Conservation (phyloP, 2,888 invertebrate genomes). For the Prosapia bicincta region DNA sequence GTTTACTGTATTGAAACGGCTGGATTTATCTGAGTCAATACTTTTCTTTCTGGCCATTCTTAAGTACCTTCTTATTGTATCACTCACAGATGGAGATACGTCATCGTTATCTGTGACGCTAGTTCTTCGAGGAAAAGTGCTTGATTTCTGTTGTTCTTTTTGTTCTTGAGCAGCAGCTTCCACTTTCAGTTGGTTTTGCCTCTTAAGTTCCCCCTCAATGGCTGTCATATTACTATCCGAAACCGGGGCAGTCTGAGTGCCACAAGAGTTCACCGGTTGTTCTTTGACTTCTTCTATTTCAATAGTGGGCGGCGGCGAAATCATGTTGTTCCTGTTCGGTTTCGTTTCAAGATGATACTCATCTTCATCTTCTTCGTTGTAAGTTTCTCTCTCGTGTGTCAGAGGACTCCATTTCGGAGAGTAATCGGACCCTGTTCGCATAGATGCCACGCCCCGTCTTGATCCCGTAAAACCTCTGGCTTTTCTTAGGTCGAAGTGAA, state of each 20-base stretch:
- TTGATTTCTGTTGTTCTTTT: slow-evolving; percentile 41
- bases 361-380: slow-evolving; percentile 36
- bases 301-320: slow-evolving; percentile 63
- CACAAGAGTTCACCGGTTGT: slow-evolving; percentile 44
- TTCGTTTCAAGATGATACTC: slow-evolving; percentile 38
- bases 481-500: slow-evolving; percentile 69
- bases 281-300: slow-evolving; percentile 59
- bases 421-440: slow-evolving; percentile 5
- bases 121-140: slow-evolving; percentile 49
- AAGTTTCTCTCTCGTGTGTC: slow-evolving; percentile 18
- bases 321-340: slow-evolving; percentile 19
- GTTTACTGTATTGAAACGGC: slow-evolving; percentile 82
- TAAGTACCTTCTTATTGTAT: slow-evolving; percentile 80
- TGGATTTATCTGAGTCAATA: slow-evolving; percentile 74
- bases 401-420: slow-evolving; percentile 18
- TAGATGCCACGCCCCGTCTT: slow-evolving; percentile 18
- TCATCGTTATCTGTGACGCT: slow-evolving; percentile 82
- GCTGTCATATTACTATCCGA: slow-evolving; percentile 53
- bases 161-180: slow-evolving; percentile 50
- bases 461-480: slow-evolving; percentile 56
- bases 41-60: slow-evolving; percentile 87
- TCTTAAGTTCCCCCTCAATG: slow-evolving; percentile 50
- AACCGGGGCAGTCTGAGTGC: slow-evolving; percentile 61
- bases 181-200: slow-evolving; percentile 48
- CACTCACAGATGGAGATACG: slow-evolving; percentile 81